Conservation (phyloP, 1,140 invertebrate species). For the Limonius californicus region DNA sequence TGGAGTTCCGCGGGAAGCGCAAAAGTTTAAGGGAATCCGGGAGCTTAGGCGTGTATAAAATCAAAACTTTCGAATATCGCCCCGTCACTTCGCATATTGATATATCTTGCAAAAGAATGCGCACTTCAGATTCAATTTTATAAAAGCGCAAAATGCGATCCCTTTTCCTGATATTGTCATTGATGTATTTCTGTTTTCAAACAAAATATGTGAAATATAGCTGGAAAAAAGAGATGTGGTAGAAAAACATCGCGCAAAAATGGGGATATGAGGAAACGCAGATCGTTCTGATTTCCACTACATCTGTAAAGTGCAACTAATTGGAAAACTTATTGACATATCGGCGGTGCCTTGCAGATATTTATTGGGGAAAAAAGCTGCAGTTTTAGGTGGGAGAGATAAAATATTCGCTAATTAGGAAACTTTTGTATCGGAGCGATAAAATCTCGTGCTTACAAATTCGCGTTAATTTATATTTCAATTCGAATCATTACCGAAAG, state of each 20-base stretch:
- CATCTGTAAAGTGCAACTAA: neutral
- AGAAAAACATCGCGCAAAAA: constrained; percentile 1
- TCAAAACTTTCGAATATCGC: neutral
- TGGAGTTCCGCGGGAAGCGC: no score
- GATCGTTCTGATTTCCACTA: neutral
- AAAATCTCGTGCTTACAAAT: no score
- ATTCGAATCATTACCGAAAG: no score
- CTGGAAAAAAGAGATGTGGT: neutral
- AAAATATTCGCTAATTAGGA: no score
- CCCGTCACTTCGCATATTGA: constrained; percentile 4
- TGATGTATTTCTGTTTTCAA: constrained; percentile 13
- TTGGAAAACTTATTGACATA: neutral
- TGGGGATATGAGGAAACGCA: neutral
- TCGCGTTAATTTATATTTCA: no score
- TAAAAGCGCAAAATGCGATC: constrained; percentile 11
- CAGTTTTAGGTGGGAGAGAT: no score
- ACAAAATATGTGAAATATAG: constrained; percentile 8
- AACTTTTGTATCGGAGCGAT: no score
- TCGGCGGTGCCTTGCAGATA: no score
- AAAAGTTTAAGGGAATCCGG: no score
- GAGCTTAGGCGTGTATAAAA: neutral
- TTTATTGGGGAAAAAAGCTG: no score
- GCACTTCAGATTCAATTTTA: constrained; percentile 8
- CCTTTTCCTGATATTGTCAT: constrained; percentile 12
- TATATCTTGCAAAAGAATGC: constrained; percentile 10